Conservation (phyloP, 1,140 invertebrate genomes). For the Andricus grossulariae region DNA sequence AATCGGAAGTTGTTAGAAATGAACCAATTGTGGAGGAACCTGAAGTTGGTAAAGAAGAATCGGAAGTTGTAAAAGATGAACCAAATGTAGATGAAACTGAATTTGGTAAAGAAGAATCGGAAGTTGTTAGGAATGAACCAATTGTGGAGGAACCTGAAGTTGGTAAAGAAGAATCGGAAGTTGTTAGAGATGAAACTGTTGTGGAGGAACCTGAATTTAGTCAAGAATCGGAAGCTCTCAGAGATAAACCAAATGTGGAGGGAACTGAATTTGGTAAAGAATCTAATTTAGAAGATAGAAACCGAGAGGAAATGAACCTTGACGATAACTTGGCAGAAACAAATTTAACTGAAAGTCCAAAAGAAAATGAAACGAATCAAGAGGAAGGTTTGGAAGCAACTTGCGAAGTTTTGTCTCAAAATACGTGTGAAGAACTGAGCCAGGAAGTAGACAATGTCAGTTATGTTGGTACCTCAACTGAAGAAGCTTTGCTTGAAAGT, state of each 20-base stretch:
- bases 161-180: neutral
- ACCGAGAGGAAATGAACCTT: neutral
- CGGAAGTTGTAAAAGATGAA: neutral
- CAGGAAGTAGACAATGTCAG: slow-evolving; percentile 33
- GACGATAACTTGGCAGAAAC: slow-evolving; percentile 35
- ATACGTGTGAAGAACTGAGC: neutral
- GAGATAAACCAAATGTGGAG: too few species aligned
- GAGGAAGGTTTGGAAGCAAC: neutral
- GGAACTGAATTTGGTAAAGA: slow-evolving; percentile 1
- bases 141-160: neutral
- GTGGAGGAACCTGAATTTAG: neutral
- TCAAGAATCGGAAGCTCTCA: neutral
- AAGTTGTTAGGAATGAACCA: neutral
- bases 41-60: slow-evolving; percentile 38
- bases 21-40: neutral
- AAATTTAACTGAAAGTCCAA: too few species aligned
- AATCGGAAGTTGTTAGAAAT: neutral
- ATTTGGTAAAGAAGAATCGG: neutral
- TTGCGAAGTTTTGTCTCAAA: slow-evolving; percentile 12
- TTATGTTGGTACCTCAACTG: slow-evolving; percentile 13
- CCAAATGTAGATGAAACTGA: slow-evolving; percentile 5
- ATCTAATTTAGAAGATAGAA: neutral
- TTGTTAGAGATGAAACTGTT: neutral
- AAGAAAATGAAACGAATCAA: slow-evolving; percentile 6
- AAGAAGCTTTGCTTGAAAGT: neutral